Percentiles rank a stretch among this genome's conserved stretches.
Evolutionary conservation across 2,888 invertebrate genomes (phyloP).

Genomic region (Diplolepis rosae): DNA sequence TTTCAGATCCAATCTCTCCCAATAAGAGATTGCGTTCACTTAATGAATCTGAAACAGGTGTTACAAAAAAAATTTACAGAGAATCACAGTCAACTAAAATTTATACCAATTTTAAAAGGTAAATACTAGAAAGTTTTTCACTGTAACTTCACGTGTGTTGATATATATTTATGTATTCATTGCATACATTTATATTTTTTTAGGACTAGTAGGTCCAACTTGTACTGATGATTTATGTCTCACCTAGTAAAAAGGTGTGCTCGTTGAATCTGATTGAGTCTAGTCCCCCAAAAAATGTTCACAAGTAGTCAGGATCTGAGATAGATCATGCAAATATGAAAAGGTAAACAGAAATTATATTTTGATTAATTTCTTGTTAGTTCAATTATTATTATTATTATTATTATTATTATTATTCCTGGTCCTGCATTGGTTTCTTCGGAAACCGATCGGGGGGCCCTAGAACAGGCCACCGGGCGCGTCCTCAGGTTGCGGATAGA

Average conservation of each 20-base stretch:
- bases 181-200: background rate
- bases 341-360: background rate
- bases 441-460: too few species aligned
- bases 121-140: background rate
- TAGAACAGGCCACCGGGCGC: too few species aligned
- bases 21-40: background rate
- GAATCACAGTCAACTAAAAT: background rate
- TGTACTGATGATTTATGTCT: background rate
- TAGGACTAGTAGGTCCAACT: background rate
- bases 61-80: too few species aligned
- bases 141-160: background rate
- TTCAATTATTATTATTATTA: background rate
- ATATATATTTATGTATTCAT: background rate
- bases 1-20: background rate
- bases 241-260: background rate
- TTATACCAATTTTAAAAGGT: background rate
- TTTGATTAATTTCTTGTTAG: background rate
- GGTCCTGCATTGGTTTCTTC: too few species aligned
- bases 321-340: background rate
- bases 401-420: too few species aligned
- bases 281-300: background rate
- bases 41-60: background rate
- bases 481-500: too few species aligned
- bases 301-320: background rate
- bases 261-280: background rate